Evolutionary conservation across 2,888 invertebrate genomes (phyloP), one percentile per base, ranked within the genome.

Genomic region (Melanophora roralis): DNA sequence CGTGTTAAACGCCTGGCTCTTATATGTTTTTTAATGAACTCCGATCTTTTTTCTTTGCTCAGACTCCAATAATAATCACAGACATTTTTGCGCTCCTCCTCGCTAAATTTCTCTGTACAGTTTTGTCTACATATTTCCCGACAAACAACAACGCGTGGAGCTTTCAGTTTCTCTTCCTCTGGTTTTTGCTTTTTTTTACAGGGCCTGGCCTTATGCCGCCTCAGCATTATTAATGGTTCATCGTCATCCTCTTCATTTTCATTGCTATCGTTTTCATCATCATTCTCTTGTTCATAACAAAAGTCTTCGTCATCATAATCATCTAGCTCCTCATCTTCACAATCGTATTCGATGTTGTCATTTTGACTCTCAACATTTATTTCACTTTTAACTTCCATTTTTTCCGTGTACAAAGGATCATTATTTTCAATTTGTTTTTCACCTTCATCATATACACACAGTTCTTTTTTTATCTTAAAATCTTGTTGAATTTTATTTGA

Each of bases 31-130:
- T 75, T 40, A 62, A 82, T 72, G 27, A 78, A 72, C 27, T 47
- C 49, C 5, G 43, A 12, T 23, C 76, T 77, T 7, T 76, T 68
- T 1, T 69, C 81, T 45, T 55, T 53, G 11, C 12, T 73, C 1
- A 78, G 51, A 1, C 51, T 59, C 81, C 83, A 83, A 47, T 76
- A 84, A 32, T 77, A 79, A 7, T 51, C 81, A 51, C 82, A 83
- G 12, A 81, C 34, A 21, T 49, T 11, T 9, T 23, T 51, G 0
- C 83, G 74, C 23, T 76, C 73, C 16, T 62, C 57, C 19, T 73
- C 45, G 21, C 47, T 68, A 55, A 83, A 76, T 38, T 74, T 69
- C n/a, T 67, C 57, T 1, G 23, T 51, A 34, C 82, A 81, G 47
- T 78, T 73, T 49, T 80, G 82, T 16, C 69, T 78, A 32, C 83